phyloP scores from a whole-genome alignment of 2,888 invertebrate genomes.

The Ptilodon capucinus region DNA sequence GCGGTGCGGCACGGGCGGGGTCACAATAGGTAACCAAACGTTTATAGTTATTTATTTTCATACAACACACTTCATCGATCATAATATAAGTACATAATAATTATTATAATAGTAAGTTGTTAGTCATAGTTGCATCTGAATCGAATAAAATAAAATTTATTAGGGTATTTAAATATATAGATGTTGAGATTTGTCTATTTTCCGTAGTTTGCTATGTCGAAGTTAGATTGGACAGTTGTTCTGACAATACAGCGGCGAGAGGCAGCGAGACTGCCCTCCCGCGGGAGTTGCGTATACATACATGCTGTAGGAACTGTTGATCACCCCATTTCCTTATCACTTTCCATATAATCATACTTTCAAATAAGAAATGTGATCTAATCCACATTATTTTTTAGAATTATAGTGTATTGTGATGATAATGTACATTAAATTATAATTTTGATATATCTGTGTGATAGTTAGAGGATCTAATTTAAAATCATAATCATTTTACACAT shows the following conservation, averaged over 20 bases:
- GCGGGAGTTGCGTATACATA: conserved; percentile 31
- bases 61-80: conserved; percentile 46
- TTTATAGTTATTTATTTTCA: conserved; percentile 67
- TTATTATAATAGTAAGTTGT: conserved; percentile 34
- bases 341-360: neutral
- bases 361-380: too few relatives aligned
- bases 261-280: conserved; percentile 29
- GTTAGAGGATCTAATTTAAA: too few relatives aligned
- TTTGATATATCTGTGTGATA: too few relatives aligned
- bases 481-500: too few relatives aligned
- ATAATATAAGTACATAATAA: conserved; percentile 22
- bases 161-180: conserved; percentile 44
- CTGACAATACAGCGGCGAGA: conserved; percentile 52
- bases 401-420: too few relatives aligned
- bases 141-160: conserved; percentile 55
- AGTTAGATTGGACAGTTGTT: conserved; percentile 49
- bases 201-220: conserved; percentile 69
- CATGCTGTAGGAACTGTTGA: conserved; percentile 21
- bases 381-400: too few relatives aligned
- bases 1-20: conserved; percentile 21
- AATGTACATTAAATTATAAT: too few relatives aligned
- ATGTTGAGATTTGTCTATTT: conserved; percentile 67
- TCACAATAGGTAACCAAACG: conserved; percentile 47
- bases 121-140: conserved; percentile 57
- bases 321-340: neutral